These are phyloP conservation scores for Diphyllodes magnificus DNA, from an alignment of 2,113 vertebrate species.

Conservation along the genomic window DNA sequence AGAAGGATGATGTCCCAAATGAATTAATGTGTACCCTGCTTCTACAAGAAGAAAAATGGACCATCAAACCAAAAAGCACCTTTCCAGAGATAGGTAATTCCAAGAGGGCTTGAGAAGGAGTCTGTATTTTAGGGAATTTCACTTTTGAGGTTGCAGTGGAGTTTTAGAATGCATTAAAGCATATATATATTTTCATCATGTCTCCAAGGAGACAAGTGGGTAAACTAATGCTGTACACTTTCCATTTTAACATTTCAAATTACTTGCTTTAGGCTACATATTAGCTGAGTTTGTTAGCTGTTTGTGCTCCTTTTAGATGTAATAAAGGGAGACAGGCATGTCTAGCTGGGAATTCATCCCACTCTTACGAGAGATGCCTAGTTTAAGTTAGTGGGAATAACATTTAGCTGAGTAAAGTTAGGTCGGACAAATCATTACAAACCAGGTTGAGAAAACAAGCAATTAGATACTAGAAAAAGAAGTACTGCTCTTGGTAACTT, in stretches of 20 bases:
- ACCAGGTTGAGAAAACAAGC: neutral
- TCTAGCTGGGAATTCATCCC: slow-evolving; percentile 20
- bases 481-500: neutral
- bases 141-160: neutral
- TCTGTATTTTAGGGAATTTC: neutral
- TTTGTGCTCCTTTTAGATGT: neutral
- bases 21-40: neutral
- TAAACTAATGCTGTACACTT: neutral
- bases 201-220: neutral
- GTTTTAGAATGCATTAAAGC: neutral
- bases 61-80: neutral
- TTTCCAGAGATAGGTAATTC: neutral
- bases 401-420: slow-evolving; percentile 24
- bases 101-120: neutral
- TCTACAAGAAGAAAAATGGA: neutral
- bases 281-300: slow-evolving; percentile 12
- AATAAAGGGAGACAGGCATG: neutral
- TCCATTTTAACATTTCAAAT: slow-evolving; percentile 22
- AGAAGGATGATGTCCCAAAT: neutral
- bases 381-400: neutral
- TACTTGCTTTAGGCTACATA: slow-evolving; percentile 9
- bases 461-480: neutral
- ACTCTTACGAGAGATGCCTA: neutral
- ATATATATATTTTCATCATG: neutral
- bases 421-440: neutral